phyloP scores from a whole-genome alignment of 2,113 vertebrate genomes.

The Barbus barbus region DNA sequence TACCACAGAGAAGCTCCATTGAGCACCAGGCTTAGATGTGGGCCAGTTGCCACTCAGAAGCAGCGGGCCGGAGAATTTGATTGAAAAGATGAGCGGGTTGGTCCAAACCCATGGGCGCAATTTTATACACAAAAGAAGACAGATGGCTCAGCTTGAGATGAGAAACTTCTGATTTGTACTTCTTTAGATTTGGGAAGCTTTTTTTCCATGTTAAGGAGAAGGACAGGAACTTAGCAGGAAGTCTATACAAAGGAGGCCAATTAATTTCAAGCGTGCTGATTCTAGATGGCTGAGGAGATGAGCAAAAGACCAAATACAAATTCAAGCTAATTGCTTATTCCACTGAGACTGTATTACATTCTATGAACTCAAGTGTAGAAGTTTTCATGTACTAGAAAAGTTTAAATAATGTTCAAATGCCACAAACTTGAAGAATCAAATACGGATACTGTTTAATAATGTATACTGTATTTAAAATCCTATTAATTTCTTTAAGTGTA shows the following conservation, averaged over 20 bases:
- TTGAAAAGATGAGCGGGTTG: conserved; percentile 36
- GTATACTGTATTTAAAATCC: not conserved
- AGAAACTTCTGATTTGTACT: conserved; percentile 33
- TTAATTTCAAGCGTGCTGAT: conserved; percentile 8
- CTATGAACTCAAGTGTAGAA: not conserved
- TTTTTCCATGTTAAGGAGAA: conserved; percentile 9
- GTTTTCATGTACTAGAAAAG: not conserved
- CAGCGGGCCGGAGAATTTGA: conserved; percentile 30
- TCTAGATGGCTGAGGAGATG: not conserved
- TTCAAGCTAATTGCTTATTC: not conserved
- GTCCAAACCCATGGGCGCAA: conserved; percentile 25
- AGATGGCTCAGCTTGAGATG: conserved; percentile 50
- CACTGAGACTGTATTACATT: not conserved
- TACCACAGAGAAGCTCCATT: conserved; percentile 19
- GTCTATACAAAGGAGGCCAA: conserved; percentile 9
- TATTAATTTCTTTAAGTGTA: not conserved
- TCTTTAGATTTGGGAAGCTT: not conserved
- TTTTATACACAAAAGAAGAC: conserved; percentile 48
- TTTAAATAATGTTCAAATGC: not conserved
- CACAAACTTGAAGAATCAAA: not conserved
- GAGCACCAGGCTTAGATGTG: conserved; percentile 15
- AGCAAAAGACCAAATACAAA: not conserved
- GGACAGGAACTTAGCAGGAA: conserved; percentile 33
- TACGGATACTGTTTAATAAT: not conserved
- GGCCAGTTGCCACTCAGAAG: conserved; percentile 29